These are phyloP conservation scores for Bos javanicus DNA, from an alignment of 2,113 vertebrate species.

Conservation along the genomic window DNA sequence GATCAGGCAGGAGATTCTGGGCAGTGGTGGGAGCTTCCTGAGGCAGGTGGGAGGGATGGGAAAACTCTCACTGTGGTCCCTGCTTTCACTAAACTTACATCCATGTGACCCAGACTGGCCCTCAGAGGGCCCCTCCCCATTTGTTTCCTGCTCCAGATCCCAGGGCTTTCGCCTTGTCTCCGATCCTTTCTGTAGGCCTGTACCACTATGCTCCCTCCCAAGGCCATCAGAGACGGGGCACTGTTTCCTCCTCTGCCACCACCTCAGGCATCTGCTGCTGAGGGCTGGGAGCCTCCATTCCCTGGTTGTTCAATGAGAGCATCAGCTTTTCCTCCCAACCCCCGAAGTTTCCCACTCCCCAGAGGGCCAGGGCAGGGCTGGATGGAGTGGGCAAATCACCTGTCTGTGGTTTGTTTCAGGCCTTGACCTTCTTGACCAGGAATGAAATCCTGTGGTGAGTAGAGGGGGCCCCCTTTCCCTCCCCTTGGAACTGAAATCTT, in stretches of 20 bases:
- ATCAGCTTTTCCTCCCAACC: not conserved
- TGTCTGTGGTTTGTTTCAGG: conserved; percentile 64
- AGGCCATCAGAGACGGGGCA: not conserved
- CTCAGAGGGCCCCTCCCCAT: too few species aligned
- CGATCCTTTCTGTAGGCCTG: not conserved
- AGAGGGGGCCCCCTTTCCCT: not conserved
- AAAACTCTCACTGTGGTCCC: not conserved
- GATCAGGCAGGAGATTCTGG: not conserved
- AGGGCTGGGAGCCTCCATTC: not conserved
- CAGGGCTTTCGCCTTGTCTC: not conserved
- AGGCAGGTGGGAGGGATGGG: not conserved
- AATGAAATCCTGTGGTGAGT: conserved; percentile 75
- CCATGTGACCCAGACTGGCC: not conserved
- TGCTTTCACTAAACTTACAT: not conserved
- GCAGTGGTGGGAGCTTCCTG: not conserved
- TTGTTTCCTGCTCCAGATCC: not conserved
- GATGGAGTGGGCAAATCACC: not conserved
- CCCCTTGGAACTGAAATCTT: not conserved
- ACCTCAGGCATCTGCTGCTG: accelerated
- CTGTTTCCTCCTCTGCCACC: not conserved
- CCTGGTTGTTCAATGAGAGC: not conserved
- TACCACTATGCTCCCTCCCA: not conserved
- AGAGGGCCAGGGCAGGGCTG: not conserved
- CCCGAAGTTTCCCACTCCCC: not conserved
- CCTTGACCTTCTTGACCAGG: conserved; percentile 76